phyloP scores from a whole-genome alignment of 1,140 invertebrate genomes.

The Stegodyphus mimosarum region DNA sequence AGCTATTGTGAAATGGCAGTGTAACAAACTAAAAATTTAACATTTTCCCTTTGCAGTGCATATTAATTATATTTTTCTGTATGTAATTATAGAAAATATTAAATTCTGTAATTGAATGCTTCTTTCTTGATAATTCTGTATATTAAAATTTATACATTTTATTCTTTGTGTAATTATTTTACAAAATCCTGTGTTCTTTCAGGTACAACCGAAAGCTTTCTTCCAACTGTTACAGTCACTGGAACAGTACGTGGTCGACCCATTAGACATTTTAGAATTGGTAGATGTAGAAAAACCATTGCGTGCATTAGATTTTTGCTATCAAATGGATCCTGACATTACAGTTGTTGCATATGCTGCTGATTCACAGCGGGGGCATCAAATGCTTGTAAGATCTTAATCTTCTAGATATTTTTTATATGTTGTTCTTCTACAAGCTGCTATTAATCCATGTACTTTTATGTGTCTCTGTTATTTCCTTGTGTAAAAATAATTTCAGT shows the following conservation, averaged over 20 bases:
- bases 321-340: slow-evolving; percentile 95
- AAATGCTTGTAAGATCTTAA: slow-evolving; percentile 81
- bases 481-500: too few species aligned
- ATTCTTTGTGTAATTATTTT: not conserved
- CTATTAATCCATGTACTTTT: too few species aligned
- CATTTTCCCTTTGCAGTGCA: too few species aligned
- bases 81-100: too few species aligned
- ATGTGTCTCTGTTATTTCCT: too few species aligned
- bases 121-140: too few species aligned
- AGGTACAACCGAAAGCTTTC: slow-evolving; percentile 64
- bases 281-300: slow-evolving; percentile 96
- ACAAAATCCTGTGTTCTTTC: not conserved
- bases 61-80: too few species aligned
- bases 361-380: slow-evolving; percentile 93
- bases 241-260: slow-evolving; percentile 92
- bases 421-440: too few species aligned
- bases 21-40: too few species aligned
- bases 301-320: slow-evolving; percentile 93
- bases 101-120: too few species aligned
- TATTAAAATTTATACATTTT: too few species aligned
- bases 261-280: slow-evolving; percentile 92
- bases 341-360: slow-evolving; percentile 98
- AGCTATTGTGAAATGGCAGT: too few species aligned
- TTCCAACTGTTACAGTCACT: slow-evolving; percentile 73
- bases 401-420: not conserved